These are phyloP conservation scores for Cepphus grylle DNA, from an alignment of 2,113 vertebrate species.

Conservation along the genomic window DNA sequence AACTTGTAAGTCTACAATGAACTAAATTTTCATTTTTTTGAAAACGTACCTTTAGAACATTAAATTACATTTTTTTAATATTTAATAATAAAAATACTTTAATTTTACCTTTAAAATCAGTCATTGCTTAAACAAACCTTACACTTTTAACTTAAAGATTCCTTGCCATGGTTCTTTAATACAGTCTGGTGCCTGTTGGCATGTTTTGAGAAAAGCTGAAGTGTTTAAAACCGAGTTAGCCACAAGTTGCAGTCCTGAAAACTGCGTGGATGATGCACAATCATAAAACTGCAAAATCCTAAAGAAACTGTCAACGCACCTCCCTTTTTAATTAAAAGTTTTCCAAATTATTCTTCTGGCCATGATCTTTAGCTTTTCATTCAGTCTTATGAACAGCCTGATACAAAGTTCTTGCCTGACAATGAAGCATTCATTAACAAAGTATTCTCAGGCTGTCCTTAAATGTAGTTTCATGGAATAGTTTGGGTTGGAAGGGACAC, in stretches of 20 bases:
- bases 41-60: not conserved
- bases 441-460: not conserved
- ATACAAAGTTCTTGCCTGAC: not conserved
- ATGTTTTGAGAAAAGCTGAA: not conserved
- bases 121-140: not conserved
- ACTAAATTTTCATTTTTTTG: not conserved
- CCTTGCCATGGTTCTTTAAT: not conserved
- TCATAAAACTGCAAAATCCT: not conserved
- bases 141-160: not conserved
- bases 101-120: not conserved
- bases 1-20: not conserved
- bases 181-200: not conserved
- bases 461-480: not conserved
- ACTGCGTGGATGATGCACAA: not conserved
- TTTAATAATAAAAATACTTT: not conserved
- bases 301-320: not conserved
- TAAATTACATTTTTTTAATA: not conserved
- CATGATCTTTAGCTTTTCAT: not conserved
- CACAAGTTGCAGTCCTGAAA: not conserved
- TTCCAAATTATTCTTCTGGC: not conserved
- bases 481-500: not conserved
- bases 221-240: not conserved
- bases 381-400: not conserved
- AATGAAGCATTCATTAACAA: not conserved
- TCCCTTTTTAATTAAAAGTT: not conserved